A percentile compares a stretch with the other conserved stretches of the same genome.
Conservation (phyloP, 2,797 vertebrate genomes). For the Buphagus erythrorhynchus region DNA sequence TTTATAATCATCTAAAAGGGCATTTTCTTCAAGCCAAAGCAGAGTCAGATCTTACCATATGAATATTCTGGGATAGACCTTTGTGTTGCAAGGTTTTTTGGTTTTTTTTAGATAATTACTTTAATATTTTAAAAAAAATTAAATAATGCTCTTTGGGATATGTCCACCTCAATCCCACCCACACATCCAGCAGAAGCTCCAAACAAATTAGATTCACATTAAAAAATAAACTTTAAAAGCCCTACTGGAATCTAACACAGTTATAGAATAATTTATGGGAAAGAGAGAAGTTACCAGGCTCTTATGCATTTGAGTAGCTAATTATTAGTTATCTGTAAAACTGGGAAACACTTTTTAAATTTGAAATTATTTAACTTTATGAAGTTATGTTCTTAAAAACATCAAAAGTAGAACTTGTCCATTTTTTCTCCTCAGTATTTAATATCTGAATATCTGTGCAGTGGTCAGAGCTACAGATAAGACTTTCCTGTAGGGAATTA, state of each 20-base stretch:
- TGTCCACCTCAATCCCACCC: background rate
- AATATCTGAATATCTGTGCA: background rate
- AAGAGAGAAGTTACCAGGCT: background rate
- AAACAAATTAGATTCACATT: background rate
- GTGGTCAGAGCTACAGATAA: background rate
- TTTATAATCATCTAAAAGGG: background rate
- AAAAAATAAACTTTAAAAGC: background rate
- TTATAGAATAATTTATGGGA: conserved; percentile 6
- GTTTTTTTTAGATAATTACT: rapidly evolving
- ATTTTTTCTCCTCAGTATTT: background rate
- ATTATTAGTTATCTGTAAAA: background rate
- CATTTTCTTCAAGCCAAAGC: background rate
- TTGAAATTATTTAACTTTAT: background rate
- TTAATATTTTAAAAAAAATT: background rate
- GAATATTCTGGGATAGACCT: background rate
- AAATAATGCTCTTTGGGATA: background rate
- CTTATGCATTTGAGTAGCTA: background rate
- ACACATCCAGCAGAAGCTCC: background rate
- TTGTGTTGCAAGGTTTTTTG: background rate
- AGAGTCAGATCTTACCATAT: background rate
- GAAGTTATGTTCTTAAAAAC: background rate
- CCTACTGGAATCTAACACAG: background rate
- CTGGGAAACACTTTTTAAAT: background rate
- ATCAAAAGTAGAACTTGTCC: background rate
- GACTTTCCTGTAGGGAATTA: background rate